Conservation (phyloP, 2,888 invertebrate species). For the Ormyrus rosae region DNA sequence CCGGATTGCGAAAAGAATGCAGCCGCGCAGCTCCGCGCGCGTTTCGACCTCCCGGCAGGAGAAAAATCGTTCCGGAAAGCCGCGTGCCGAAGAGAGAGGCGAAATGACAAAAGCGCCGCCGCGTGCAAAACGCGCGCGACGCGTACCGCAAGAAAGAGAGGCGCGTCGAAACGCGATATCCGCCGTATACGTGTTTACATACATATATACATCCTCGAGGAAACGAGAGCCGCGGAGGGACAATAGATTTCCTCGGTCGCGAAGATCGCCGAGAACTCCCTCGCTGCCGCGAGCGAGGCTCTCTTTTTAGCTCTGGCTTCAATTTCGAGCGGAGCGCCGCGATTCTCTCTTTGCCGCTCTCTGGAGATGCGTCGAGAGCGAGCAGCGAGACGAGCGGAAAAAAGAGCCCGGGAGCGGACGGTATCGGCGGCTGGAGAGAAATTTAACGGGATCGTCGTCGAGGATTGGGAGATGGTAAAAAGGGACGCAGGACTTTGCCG, state of each 20-base stretch:
- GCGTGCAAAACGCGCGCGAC: no score
- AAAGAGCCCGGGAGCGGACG: no score
- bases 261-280: background rate
- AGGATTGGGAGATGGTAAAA: no score
- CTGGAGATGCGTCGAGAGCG: background rate
- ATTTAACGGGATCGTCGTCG: no score
- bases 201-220: background rate
- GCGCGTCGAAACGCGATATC: conserved; percentile 26
- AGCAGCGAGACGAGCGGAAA: no score
- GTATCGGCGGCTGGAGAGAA: no score
- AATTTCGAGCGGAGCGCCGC: background rate
- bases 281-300: background rate
- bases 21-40: no score
- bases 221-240: conserved; percentile 23
- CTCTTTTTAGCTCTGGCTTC: background rate
- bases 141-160: background rate
- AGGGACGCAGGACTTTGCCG: no score
- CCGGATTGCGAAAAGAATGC: background rate
- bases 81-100: background rate
- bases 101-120: no score
- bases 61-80: background rate
- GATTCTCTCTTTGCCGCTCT: background rate
- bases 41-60: no score
- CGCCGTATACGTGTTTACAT: no score
- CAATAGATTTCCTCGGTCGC: conserved; percentile 20